Evolutionary conservation across 2,888 invertebrate genomes (phyloP).

Genomic region (Orthonychiurus folsomi): DNA sequence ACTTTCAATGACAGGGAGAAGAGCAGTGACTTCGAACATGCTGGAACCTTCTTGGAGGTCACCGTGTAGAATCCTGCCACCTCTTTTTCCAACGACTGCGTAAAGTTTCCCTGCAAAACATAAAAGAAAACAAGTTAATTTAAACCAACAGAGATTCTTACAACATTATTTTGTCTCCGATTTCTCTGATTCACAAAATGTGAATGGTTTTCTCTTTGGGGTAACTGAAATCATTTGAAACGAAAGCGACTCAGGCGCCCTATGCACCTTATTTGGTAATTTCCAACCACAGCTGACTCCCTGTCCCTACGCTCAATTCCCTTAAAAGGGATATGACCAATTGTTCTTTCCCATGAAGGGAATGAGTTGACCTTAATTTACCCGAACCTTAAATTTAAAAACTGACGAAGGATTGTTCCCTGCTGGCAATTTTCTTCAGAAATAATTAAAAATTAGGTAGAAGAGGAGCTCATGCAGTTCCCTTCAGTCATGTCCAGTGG

Average conservation of each 20-base stretch:
- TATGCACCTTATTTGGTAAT: too few species aligned
- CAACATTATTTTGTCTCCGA: not conserved
- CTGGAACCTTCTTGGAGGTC: conserved; percentile 82
- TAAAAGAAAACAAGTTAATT: not conserved
- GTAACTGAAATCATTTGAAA: too few species aligned
- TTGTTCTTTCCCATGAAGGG: not conserved
- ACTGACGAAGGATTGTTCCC: not conserved
- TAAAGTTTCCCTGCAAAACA: conserved; percentile 67
- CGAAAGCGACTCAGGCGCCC: too few species aligned
- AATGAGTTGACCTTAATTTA: not conserved
- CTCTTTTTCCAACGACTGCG: conserved; percentile 74
- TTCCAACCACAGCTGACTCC: too few species aligned
- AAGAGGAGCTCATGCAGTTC: not conserved
- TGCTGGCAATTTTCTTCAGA: not conserved
- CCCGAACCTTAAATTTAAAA: not conserved
- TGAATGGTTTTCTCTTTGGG: too few species aligned
- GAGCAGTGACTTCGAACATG: conserved; percentile 78
- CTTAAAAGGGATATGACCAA: not conserved
- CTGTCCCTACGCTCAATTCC: not conserved
- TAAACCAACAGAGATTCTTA: not conserved
- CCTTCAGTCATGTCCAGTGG: too few species aligned
- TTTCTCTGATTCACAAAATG: too few species aligned
- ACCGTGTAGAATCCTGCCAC: conserved; percentile 78
- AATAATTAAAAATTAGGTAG: conserved; percentile 1
- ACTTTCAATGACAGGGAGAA: conserved; percentile 92